Percentiles rank a stretch among this genome's conserved stretches.
phyloP scores from a whole-genome alignment of 2,113 vertebrate species.

The Trogon surrucura region DNA sequence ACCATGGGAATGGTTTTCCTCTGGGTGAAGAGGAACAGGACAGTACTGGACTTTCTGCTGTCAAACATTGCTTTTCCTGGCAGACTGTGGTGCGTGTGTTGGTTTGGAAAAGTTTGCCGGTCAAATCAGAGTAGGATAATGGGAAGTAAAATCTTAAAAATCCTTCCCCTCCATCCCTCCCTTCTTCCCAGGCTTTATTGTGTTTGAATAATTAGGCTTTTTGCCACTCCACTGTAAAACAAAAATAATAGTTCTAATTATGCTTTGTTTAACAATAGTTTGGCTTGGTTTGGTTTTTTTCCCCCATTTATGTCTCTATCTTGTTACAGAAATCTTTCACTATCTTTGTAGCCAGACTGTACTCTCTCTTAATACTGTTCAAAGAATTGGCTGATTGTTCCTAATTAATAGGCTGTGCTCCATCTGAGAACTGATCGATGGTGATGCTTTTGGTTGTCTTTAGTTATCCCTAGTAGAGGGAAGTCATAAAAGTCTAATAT shows the following conservation, averaged over 20 bases:
- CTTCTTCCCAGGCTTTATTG: background rate
- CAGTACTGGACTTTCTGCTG: background rate
- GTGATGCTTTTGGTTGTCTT: background rate
- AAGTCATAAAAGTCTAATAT: background rate
- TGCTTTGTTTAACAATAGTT: background rate
- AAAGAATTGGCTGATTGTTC: background rate
- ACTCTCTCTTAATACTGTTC: background rate
- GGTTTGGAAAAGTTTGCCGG: background rate
- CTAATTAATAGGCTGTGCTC: background rate
- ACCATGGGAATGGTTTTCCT: background rate
- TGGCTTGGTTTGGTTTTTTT: background rate
- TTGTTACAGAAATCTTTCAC: background rate
- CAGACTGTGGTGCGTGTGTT: background rate
- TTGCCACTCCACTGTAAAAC: background rate
- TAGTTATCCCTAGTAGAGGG: background rate
- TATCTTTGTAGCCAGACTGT: background rate
- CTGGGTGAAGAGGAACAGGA: background rate
- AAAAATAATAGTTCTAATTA: background rate
- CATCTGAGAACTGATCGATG: background rate
- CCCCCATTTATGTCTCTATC: background rate
- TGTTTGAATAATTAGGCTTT: background rate
- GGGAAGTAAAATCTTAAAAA: background rate
- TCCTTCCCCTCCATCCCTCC: too few relatives aligned
- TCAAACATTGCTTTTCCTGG: background rate
- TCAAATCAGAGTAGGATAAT: background rate